Percentiles rank a stretch among this genome's conserved stretches.
Conservation (phyloP, 1,140 invertebrate species). For the Phthorimaea operculella region DNA sequence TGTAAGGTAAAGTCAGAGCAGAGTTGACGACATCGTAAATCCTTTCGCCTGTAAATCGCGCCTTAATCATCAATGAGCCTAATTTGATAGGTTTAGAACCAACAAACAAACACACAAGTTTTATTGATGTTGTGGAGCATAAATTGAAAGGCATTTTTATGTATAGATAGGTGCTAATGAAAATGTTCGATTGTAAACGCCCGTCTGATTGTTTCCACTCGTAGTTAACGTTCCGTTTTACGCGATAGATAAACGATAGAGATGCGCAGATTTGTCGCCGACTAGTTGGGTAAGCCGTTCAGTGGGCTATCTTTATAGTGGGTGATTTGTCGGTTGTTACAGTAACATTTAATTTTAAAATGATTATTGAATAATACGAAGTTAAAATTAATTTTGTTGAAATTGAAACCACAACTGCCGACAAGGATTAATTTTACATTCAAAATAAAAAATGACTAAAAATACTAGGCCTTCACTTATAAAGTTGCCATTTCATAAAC, state of each 20-base stretch:
- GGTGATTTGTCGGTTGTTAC: too few species aligned
- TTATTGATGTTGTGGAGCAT: conserved; percentile 33
- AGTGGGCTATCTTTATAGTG: too few species aligned
- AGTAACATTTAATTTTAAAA: too few species aligned
- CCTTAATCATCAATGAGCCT: conserved; percentile 14
- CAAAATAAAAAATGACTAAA: too few species aligned
- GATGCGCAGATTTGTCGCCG: too few species aligned
- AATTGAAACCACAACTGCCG: too few species aligned
- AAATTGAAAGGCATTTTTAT: conserved; percentile 43
- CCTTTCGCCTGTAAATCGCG: not conserved
- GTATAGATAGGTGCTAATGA: conserved; percentile 36
- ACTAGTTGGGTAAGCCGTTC: too few species aligned
- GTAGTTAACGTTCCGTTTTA: conserved; percentile 34
- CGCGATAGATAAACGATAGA: not conserved
- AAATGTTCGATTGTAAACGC: conserved; percentile 53
- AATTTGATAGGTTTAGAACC: conserved; percentile 30
- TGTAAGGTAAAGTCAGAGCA: not conserved
- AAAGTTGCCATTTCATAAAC: too few species aligned
- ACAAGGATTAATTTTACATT: too few species aligned
- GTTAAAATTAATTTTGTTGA: too few species aligned
- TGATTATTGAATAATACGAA: too few species aligned
- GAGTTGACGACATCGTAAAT: not conserved
- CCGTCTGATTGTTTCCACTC: conserved; percentile 48
- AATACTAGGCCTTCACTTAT: too few species aligned
- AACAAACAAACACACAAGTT: conserved; percentile 39